phyloP scores from a whole-genome alignment of 1,140 invertebrate genomes.

The Ostrea denselamellosa region DNA sequence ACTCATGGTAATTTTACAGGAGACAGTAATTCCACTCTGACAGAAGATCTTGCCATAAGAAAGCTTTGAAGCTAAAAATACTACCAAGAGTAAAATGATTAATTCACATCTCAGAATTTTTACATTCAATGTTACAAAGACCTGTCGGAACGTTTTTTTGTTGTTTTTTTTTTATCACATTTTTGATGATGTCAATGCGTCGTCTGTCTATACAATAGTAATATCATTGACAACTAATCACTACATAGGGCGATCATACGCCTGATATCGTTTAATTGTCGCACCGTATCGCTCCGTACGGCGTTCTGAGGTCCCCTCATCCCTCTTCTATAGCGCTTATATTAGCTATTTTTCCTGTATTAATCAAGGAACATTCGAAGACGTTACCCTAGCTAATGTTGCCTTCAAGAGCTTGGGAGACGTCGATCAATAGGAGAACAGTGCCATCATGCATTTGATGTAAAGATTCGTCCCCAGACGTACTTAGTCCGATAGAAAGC shows the following conservation, averaged over 20 bases:
- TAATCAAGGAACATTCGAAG: background rate
- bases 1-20: too few relatives aligned
- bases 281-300: background rate
- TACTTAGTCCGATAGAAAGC: background rate
- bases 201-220: too few relatives aligned
- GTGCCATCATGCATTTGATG: background rate
- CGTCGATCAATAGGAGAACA: background rate
- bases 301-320: background rate
- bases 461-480: background rate
- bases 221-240: background rate
- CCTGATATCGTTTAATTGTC: background rate
- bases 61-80: too few relatives aligned
- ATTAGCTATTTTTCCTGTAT: background rate
- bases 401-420: background rate
- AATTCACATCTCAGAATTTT: too few relatives aligned
- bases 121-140: too few relatives aligned
- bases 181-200: background rate
- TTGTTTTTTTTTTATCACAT: too few relatives aligned
- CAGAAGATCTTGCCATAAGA: too few relatives aligned
- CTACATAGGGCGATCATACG: background rate
- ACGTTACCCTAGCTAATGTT: background rate
- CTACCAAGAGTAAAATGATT: too few relatives aligned
- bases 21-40: too few relatives aligned
- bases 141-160: too few relatives aligned
- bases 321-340: background rate